Conservation (phyloP, 2,888 invertebrate genomes). For the Myopa tessellatipennis region DNA sequence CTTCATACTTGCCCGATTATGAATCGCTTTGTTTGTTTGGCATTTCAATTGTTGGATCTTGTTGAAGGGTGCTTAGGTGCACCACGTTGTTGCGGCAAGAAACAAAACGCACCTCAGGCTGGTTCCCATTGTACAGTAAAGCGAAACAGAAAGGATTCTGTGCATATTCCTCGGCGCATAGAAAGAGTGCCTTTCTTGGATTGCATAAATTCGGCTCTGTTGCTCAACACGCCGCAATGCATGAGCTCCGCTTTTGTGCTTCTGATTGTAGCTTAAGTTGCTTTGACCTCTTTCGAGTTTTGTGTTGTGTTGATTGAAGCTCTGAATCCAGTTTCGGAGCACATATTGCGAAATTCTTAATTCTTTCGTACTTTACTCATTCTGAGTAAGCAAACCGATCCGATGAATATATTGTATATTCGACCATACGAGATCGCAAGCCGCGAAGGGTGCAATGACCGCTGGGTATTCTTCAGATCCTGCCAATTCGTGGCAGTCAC, state of each 20-base stretch:
- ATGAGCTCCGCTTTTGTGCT: conserved; percentile 9
- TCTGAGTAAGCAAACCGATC: not conserved
- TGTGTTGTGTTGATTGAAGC: not conserved
- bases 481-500: not conserved
- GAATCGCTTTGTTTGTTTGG: conserved; percentile 17
- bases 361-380: too few species aligned
- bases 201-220: not conserved
- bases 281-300: not conserved
- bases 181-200: not conserved
- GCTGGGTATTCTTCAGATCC: not conserved
- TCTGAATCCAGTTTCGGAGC: not conserved
- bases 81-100: not conserved
- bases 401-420: not conserved
- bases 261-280: not conserved
- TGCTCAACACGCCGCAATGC: conserved; percentile 9
- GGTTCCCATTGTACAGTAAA: conserved; percentile 25
- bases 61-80: conserved; percentile 12
- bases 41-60: conserved; percentile 1
- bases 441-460: conserved; percentile 8
- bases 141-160: not conserved
- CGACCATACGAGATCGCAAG: not conserved
- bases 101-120: conserved; percentile 11
- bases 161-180: not conserved
- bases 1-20: not conserved
- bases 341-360: not conserved